Conservation (phyloP, 37 sponge, comb jelly and placozoan species). For the Geodia barretti region DNA sequence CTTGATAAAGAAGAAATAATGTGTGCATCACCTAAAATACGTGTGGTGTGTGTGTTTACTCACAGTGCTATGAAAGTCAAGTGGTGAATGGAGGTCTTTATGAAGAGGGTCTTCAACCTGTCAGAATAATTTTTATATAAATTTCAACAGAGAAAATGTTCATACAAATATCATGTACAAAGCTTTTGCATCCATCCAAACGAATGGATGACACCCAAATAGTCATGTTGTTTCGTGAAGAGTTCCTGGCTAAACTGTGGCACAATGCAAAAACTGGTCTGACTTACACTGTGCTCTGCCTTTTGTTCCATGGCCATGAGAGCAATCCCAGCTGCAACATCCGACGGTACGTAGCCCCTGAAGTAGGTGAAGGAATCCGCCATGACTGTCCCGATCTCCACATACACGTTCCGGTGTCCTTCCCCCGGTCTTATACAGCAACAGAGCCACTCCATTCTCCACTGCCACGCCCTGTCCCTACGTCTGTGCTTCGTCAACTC, state of each 20-base stretch:
- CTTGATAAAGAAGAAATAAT: no score
- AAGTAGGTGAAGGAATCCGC: conserved; percentile 40
- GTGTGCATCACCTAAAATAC: no score
- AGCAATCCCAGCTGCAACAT: conserved; percentile 66
- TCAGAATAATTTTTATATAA: no score
- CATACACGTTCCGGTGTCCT: conserved; percentile 19
- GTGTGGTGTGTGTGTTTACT: no score
- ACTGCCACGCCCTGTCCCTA: conserved; percentile 68
- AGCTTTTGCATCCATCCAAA: no score
- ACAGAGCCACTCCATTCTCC: conserved; percentile 53
- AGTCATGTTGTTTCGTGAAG: not conserved
- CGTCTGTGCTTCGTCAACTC: conserved; percentile 18
- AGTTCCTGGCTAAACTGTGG: not conserved
- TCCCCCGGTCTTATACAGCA: conserved; percentile 29
- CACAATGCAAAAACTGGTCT: not conserved
- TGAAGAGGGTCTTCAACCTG: no score
- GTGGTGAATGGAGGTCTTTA: no score
- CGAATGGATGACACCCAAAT: no score
- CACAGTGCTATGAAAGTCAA: no score
- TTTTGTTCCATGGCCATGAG: conserved; percentile 33
- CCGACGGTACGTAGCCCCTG: conserved; percentile 79
- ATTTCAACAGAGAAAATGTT: no score
- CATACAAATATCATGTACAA: no score
- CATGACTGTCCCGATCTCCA: conserved; percentile 49
- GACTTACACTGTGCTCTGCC: no score